A percentile compares a stretch with the other conserved stretches of the same genome.
Evolutionary conservation across 2,888 invertebrate genomes (phyloP).

Genomic region (Tachina lurida): DNA sequence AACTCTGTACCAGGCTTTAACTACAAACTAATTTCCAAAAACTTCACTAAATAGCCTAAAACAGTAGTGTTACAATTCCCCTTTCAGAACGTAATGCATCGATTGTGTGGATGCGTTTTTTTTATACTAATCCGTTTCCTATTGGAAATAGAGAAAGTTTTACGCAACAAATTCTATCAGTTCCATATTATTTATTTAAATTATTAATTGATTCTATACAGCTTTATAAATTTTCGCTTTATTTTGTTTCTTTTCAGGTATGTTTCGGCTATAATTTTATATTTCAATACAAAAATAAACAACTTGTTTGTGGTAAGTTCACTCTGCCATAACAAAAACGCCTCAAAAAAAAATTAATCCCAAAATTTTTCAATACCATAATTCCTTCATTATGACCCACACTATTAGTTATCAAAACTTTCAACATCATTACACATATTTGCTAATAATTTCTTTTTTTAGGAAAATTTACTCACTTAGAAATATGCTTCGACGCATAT

Average conservation of each 20-base stretch:
- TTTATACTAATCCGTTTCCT: too few species aligned
- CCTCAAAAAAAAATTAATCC: background rate
- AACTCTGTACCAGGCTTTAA: too few species aligned
- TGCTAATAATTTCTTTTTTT: background rate
- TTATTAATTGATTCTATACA: background rate
- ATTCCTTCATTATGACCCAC: slow-evolving; percentile 35
- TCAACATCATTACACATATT: slow-evolving; percentile 58
- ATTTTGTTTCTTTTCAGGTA: slow-evolving; percentile 54
- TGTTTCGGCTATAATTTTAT: background rate
- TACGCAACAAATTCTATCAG: too few species aligned
- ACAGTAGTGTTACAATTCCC: too few species aligned
- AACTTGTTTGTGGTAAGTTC: slow-evolving; percentile 36
- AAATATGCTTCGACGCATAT: background rate
- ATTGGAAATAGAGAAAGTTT: too few species aligned
- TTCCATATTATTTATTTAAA: background rate
- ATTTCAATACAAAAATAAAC: background rate
- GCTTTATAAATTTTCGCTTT: background rate
- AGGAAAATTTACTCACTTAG: background rate
- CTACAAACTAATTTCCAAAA: too few species aligned
- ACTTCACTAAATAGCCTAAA: too few species aligned
- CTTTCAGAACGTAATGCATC: too few species aligned
- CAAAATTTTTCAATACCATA: slow-evolving; percentile 26
- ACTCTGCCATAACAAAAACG: background rate
- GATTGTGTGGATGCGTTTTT: too few species aligned
- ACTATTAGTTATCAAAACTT: slow-evolving; percentile 53